Percentiles rank a stretch among this genome's conserved stretches.
Conservation (phyloP, 2,113 vertebrate genomes). For the Psettodes erumei region DNA sequence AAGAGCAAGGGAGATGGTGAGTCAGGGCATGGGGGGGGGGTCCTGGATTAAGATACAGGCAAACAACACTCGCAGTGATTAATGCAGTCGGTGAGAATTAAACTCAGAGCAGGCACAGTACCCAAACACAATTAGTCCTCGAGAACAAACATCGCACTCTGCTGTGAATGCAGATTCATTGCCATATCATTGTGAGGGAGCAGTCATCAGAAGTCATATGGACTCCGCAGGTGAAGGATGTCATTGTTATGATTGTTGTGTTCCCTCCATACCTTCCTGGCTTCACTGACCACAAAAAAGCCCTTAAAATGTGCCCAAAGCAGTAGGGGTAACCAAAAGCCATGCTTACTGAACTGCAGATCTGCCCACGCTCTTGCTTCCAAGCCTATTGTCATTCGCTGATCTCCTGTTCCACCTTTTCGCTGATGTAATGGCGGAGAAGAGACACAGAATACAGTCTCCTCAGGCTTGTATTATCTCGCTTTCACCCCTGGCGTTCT, state of each 20-base stretch:
- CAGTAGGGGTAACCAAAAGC: slow-evolving; percentile 22
- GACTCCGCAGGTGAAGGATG: slow-evolving; percentile 20
- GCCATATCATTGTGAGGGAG: slow-evolving; percentile 53
- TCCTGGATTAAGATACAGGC: slow-evolving; percentile 74
- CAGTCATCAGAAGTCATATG: slow-evolving; percentile 46
- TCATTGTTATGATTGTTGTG: not conserved
- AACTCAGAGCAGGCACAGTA: slow-evolving; percentile 82
- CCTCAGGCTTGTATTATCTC: slow-evolving; percentile 79
- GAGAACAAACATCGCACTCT: slow-evolving; percentile 79
- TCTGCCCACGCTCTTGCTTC: slow-evolving; percentile 36
- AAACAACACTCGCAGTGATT: slow-evolving; percentile 81
- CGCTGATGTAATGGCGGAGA: slow-evolving; percentile 53
- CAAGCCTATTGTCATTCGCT: slow-evolving; percentile 52
- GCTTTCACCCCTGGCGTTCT: slow-evolving; percentile 81
- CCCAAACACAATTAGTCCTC: slow-evolving; percentile 83
- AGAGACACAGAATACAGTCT: slow-evolving; percentile 67
- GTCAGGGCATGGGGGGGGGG: slow-evolving; percentile 22
- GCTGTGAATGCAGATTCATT: slow-evolving; percentile 65
- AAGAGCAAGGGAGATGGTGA: slow-evolving; percentile 18
- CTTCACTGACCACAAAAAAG: slow-evolving; percentile 32
- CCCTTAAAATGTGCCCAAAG: slow-evolving; percentile 22
- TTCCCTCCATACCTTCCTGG: not conserved
- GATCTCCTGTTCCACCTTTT: slow-evolving; percentile 64
- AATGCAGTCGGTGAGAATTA: slow-evolving; percentile 80
- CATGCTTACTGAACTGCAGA: slow-evolving; percentile 31